These are phyloP conservation scores for Leptinotarsa juncta DNA, from an alignment of 2,888 invertebrate species.

Conservation along the genomic window DNA sequence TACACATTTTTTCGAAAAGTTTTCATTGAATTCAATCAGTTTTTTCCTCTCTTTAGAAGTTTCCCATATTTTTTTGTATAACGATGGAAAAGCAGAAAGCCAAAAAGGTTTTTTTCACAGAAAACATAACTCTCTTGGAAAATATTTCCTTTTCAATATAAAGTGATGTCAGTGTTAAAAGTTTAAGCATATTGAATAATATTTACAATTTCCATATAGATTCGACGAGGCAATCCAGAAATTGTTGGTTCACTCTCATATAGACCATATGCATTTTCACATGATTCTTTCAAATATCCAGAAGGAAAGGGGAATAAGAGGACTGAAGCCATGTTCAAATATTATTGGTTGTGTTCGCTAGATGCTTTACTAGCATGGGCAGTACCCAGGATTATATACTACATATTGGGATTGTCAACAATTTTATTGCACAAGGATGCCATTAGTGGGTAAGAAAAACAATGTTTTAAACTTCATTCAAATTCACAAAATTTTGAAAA, in stretches of 20 bases:
- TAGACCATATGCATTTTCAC: slow-evolving; percentile 77
- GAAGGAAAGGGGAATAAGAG: slow-evolving; percentile 67
- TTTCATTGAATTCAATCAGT: no score
- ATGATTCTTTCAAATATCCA: slow-evolving; percentile 69
- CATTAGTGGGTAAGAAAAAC: slow-evolving; percentile 71
- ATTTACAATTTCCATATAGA: slow-evolving; percentile 64
- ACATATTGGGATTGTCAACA: slow-evolving; percentile 73
- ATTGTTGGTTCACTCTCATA: slow-evolving; percentile 83
- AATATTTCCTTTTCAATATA: neutral
- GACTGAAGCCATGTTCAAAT: slow-evolving; percentile 66
- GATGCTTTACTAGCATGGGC: slow-evolving; percentile 72
- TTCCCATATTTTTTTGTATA: no score
- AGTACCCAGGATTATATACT: slow-evolving; percentile 71
- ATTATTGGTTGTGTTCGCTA: slow-evolving; percentile 64
- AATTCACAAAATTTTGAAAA: no score
- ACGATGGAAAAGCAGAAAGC: no score
- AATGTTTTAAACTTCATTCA: neutral
- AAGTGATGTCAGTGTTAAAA: no score
- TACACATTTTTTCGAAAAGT: no score
- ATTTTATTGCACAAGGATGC: slow-evolving; percentile 80
- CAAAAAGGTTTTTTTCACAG: no score
- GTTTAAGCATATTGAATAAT: neutral
- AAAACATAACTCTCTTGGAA: neutral
- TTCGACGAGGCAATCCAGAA: slow-evolving; percentile 73
- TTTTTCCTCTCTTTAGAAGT: no score